phyloP scores from a whole-genome alignment of 1,140 invertebrate species.

The Sinonovacula constricta region DNA sequence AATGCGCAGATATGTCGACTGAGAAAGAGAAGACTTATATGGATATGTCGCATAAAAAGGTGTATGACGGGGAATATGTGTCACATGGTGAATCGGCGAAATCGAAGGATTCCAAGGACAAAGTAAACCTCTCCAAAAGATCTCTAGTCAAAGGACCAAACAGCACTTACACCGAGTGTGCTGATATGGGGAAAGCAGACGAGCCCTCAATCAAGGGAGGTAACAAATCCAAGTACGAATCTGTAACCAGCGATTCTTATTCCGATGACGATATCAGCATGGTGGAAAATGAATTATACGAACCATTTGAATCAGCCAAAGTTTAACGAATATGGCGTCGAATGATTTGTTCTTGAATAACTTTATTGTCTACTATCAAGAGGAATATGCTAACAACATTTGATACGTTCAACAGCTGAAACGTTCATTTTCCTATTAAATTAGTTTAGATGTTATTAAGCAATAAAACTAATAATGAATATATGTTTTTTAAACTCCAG shows the following conservation, averaged over 20 bases:
- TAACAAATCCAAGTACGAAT: conserved; percentile 18
- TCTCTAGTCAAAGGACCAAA: conserved; percentile 24
- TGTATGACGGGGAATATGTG: conserved; percentile 32
- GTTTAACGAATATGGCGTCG: conserved; percentile 14
- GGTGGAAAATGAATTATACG: conserved; percentile 49
- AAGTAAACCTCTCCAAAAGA: conserved; percentile 40
- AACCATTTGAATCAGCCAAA: conserved; percentile 47
- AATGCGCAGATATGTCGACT: conserved; percentile 33
- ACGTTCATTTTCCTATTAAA: too few relatives aligned
- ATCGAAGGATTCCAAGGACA: conserved; percentile 39
- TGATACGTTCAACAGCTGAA: too few relatives aligned
- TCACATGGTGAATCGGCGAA: conserved; percentile 1
- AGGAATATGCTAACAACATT: too few relatives aligned
- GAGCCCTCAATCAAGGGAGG: background rate
- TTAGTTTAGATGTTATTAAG: too few relatives aligned
- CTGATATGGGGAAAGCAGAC: conserved; percentile 3
- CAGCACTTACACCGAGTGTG: conserved; percentile 11
- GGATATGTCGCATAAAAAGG: conserved; percentile 42
- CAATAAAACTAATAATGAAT: too few relatives aligned
- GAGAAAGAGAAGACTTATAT: conserved; percentile 37
- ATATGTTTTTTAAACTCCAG: too few relatives aligned
- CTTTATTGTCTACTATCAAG: too few relatives aligned
- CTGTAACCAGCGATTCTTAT: conserved; percentile 31
- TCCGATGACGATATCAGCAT: conserved; percentile 39
- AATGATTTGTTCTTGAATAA: too few relatives aligned